Base-by-base conservation (phyloP, 2,888 invertebrate species). In the Ecliptopera silaceata region DNA sequence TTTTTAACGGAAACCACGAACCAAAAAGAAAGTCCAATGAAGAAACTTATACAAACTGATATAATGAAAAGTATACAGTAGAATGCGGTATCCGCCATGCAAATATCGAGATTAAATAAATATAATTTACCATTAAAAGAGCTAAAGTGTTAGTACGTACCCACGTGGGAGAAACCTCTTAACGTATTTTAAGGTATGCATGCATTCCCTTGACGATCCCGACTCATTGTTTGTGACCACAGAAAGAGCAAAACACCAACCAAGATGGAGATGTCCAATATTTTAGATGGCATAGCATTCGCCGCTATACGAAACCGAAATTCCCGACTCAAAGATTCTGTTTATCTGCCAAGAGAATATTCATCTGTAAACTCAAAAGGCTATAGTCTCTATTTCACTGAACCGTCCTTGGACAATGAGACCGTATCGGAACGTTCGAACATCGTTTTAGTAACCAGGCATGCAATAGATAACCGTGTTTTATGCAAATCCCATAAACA, bases 241-340 rank as follows among this genome's bases (percentile, higher is more conserved):
- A 88, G 84, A 82, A 90, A 88, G 83, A 90, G 75, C 86, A 89
- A 88, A 90, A 89, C 85, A 77, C 74, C 82, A 83, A 77, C 80
- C 81, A 79, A 89, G 89, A 91, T 91, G 88, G 89, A 90, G 90
- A 89, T 91, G 89, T 91, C 89, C 89, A 90, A 91, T 91, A 91
- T 91, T 91, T 91, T 88, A 90, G 89, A 90, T 91, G 88, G 90
- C 89, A 90, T 87, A 88, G 89, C 90, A 87, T 82, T 88, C 85
- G 84, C 82, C 80, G 88, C 85, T 82, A n/a, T n/a, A 88, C 86
- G 86, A 82, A 86, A 83, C 86, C 87, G 83, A 80, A 86, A 90
- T 90, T 91, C 88, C 81, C 79, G 74, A 70, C 76, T 75, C 80
- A 79, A 58, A 84, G 86, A 85, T 88, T 83, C 82, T 68, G 72